phyloP scores from a whole-genome alignment of 1,140 invertebrate genomes.

The Drosophila mauritiana region DNA sequence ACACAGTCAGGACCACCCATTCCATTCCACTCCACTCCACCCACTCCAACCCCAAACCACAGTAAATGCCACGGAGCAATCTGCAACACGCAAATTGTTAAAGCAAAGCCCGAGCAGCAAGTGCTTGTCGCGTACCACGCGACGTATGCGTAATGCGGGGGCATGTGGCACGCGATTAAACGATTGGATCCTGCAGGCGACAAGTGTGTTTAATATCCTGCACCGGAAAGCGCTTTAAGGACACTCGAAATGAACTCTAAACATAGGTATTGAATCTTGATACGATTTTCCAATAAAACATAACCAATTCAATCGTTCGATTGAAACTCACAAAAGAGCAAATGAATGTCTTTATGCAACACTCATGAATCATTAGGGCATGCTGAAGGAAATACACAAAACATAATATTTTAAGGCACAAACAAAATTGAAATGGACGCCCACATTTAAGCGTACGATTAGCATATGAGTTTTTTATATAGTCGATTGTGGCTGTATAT shows the following conservation, averaged over 20 bases:
- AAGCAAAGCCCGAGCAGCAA: constrained; percentile 48
- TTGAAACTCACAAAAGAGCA: background rate
- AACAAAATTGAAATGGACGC: constrained; percentile 48
- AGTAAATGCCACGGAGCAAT: constrained; percentile 31
- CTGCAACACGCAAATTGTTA: constrained; percentile 57
- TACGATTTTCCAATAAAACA: background rate
- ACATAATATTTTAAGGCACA: constrained; percentile 24
- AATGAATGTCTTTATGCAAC: constrained; percentile 34
- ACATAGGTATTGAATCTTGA: no score
- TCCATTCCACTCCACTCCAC: background rate
- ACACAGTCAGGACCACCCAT: background rate
- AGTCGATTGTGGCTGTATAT: constrained; percentile 40
- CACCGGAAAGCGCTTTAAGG: constrained; percentile 10
- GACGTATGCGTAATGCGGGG: constrained; percentile 57
- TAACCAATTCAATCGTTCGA: background rate
- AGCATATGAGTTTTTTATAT: constrained; percentile 53
- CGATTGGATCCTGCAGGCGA: constrained; percentile 14
- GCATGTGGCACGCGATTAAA: constrained; percentile 42
- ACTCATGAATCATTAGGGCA: constrained; percentile 36
- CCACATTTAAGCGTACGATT: constrained; percentile 62
- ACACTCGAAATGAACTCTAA: background rate
- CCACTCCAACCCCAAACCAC: background rate
- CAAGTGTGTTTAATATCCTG: background rate
- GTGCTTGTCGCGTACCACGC: constrained; percentile 37
- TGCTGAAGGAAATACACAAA: constrained; percentile 25